phyloP scores from a whole-genome alignment of 2,797 vertebrate genomes.

The Helostoma temminkii region DNA sequence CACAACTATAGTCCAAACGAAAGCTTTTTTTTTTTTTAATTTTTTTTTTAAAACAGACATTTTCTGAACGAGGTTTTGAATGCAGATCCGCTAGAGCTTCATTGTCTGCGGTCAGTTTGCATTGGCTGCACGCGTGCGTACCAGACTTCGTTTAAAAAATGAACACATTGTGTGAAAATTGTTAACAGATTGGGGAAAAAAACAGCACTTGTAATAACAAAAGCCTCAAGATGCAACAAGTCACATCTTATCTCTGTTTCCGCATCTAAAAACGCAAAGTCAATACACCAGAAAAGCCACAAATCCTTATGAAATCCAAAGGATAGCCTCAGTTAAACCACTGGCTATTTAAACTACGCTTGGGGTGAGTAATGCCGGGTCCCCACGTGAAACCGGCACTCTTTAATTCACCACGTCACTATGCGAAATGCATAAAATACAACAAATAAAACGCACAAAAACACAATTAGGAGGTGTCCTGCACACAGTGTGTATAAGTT shows the following conservation, averaged over 20 bases:
- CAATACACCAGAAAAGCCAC: rapidly evolving
- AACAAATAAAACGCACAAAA: no score
- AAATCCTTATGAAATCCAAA: neutral
- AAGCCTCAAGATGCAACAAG: neutral
- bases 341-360: conserved; percentile 60
- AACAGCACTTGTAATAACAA: neutral
- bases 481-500: neutral
- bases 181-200: neutral
- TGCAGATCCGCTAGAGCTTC: neutral
- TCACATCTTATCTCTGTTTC: rapidly evolving
- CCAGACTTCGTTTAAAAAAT: neutral
- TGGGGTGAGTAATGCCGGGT: conserved; percentile 5
- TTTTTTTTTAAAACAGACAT: rapidly evolving
- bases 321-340: neutral
- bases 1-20: neutral
- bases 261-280: neutral
- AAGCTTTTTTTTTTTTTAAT: no score
- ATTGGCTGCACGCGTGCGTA: rapidly evolving
- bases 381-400: conserved; percentile 53
- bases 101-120: neutral
- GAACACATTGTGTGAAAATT: neutral
- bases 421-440: neutral
- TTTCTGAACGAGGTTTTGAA: conserved; percentile 2
- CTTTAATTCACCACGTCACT: no score
- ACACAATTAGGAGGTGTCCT: rapidly evolving